These are phyloP conservation scores for Drosophila merina DNA, from an alignment of 2,888 invertebrate species.

Conservation along the genomic window DNA sequence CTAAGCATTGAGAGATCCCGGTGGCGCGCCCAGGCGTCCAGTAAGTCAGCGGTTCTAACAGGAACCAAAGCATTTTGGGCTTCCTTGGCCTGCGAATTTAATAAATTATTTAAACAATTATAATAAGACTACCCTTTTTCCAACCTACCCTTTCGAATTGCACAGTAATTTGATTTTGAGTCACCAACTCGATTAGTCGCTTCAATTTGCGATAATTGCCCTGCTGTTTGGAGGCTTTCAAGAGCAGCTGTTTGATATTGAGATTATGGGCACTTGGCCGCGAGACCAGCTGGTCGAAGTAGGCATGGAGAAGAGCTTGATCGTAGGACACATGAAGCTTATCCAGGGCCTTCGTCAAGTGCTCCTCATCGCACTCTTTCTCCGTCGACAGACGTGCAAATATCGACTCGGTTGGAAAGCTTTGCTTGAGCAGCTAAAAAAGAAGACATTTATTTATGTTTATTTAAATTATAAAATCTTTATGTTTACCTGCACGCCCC, in stretches of 20 bases:
- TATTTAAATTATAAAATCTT: not conserved
- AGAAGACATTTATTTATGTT: not conserved
- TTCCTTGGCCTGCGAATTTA: slow-evolving; percentile 34
- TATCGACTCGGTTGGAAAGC: slow-evolving; percentile 73
- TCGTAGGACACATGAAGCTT: slow-evolving; percentile 81
- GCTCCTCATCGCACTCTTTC: slow-evolving; percentile 81
- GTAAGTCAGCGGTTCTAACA: slow-evolving; percentile 79
- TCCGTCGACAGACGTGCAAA: slow-evolving; percentile 79
- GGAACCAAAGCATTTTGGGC: slow-evolving; percentile 59
- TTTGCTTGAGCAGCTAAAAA: slow-evolving; percentile 59
- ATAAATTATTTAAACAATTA: not conserved
- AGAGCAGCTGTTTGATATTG: slow-evolving; percentile 78
- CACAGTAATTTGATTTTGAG: slow-evolving; percentile 76
- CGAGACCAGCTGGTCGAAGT: slow-evolving; percentile 54
- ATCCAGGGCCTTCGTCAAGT: slow-evolving; percentile 83
- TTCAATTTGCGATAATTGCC: slow-evolving; percentile 82
- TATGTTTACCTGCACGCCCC: slow-evolving; percentile 67
- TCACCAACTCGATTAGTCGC: slow-evolving; percentile 78
- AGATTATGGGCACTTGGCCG: slow-evolving; percentile 48
- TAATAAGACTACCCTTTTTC: not conserved
- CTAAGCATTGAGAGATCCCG: slow-evolving; percentile 80
- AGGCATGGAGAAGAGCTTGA: slow-evolving; percentile 73
- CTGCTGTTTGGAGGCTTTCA: slow-evolving; percentile 81
- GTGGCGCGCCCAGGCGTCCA: slow-evolving; percentile 80
- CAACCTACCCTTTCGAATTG: slow-evolving; percentile 78